Evolutionary conservation across 2,797 vertebrate species (phyloP).

Genomic region (Sebastes reedi): DNA sequence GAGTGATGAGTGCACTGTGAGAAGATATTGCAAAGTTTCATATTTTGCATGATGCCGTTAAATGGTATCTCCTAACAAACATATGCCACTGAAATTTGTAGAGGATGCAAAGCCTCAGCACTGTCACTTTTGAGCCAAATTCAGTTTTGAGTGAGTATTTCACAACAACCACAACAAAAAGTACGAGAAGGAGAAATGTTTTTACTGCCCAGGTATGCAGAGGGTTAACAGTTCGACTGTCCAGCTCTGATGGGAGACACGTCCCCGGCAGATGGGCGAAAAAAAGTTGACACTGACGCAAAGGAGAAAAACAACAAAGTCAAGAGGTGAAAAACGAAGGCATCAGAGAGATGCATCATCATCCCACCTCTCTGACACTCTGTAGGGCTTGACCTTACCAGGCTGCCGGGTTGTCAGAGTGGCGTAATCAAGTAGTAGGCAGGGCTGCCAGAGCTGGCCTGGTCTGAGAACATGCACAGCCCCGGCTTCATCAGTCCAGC

Average conservation of each 20-base stretch:
- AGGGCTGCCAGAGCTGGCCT: slow-evolving; percentile 56
- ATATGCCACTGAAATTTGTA: no score
- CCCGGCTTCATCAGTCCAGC: slow-evolving; percentile 43
- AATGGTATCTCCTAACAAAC: no score
- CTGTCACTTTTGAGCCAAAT: neutral
- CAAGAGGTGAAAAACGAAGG: slow-evolving; percentile 77
- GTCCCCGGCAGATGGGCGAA: slow-evolving; percentile 72
- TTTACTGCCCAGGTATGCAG: neutral
- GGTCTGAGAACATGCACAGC: slow-evolving; percentile 48
- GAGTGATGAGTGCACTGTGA: no score
- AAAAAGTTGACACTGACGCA: slow-evolving; percentile 76
- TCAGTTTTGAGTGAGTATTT: neutral
- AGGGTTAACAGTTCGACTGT: slow-evolving; percentile 52
- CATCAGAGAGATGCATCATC: slow-evolving; percentile 79
- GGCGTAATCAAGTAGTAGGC: slow-evolving; percentile 73
- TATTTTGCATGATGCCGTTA: no score
- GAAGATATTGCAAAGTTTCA: no score
- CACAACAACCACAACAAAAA: neutral
- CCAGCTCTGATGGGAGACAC: slow-evolving; percentile 46
- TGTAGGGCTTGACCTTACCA: slow-evolving; percentile 85
- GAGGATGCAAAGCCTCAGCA: neutral
- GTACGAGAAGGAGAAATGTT: neutral
- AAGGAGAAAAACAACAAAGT: slow-evolving; percentile 83
- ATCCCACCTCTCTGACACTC: slow-evolving; percentile 82
- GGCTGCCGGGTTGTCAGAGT: slow-evolving; percentile 78